These are phyloP conservation scores for Platycheirus rosarum DNA, from an alignment of 2,888 invertebrate genomes.

Conservation along the genomic window DNA sequence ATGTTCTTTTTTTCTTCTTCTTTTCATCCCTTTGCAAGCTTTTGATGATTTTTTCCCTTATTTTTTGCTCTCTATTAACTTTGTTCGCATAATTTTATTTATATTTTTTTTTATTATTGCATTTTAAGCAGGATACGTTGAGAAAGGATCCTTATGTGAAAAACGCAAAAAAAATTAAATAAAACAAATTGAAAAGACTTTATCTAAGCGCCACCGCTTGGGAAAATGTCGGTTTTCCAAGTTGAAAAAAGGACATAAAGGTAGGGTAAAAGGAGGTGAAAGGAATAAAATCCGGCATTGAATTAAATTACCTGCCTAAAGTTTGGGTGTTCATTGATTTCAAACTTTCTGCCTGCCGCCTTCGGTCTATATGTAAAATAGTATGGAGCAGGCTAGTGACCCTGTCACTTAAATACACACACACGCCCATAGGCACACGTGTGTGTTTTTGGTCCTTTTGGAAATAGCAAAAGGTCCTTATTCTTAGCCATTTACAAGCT, in stretches of 20 bases:
- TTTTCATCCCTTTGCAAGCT: neutral
- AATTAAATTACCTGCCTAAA: conserved; percentile 71
- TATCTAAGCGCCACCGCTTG: conserved; percentile 12
- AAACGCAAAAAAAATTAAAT: conserved; percentile 11
- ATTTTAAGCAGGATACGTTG: conserved; percentile 26
- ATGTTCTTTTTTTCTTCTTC: conserved; percentile 22
- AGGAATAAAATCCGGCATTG: conserved; percentile 54
- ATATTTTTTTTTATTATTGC: conserved; percentile 58
- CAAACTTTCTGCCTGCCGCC: conserved; percentile 52
- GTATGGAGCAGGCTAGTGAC: conserved; percentile 11
- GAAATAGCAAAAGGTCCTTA: conserved; percentile 23
- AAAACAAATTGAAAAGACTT: conserved; percentile 56
- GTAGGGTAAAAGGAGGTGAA: conserved; percentile 28
- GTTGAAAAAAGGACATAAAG: conserved; percentile 9
- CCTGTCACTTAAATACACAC: conserved; percentile 15
- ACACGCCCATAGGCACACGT: conserved; percentile 1
- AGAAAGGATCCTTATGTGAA: neutral
- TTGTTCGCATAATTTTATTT: conserved; percentile 70
- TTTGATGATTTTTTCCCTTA: conserved; percentile 11
- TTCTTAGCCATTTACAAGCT: conserved; percentile 40
- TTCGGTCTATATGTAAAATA: too few relatives aligned
- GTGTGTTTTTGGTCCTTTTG: neutral
- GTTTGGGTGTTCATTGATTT: conserved; percentile 64
- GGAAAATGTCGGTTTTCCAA: conserved; percentile 5
- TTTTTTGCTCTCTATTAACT: conserved; percentile 25